Percentiles rank a stretch among this genome's conserved stretches.
Conservation (phyloP, 2,888 invertebrate species). For the Melieria omissa region DNA sequence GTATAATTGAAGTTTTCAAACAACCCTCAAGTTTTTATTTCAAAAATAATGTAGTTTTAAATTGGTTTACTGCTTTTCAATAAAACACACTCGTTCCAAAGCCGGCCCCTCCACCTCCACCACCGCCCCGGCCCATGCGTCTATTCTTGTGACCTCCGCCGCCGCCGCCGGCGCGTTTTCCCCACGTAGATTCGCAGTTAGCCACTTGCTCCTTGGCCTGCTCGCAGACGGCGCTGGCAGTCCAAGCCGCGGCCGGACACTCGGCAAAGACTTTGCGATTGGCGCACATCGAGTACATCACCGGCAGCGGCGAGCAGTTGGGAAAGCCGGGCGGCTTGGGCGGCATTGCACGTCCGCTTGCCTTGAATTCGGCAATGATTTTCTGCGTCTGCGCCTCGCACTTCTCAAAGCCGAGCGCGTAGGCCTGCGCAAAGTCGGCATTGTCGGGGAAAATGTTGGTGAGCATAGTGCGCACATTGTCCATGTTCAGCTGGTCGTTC, state of each 20-base stretch:
- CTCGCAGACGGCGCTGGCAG: conserved; percentile 39
- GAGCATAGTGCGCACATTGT: conserved; percentile 40
- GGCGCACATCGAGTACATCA: conserved; percentile 41
- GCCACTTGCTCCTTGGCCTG: conserved; percentile 1
- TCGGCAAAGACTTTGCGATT: conserved; percentile 40
- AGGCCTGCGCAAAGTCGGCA: conserved; percentile 41
- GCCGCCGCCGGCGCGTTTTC: too few species aligned
- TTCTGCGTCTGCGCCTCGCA: conserved; percentile 35
- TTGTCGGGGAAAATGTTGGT: conserved; percentile 37
- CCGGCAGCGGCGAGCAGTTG: conserved; percentile 41
- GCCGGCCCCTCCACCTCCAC: too few species aligned
- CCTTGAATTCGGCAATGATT: conserved; percentile 18
- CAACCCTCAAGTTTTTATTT: too few species aligned
- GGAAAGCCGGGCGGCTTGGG: background rate
- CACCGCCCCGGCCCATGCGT: too few species aligned
- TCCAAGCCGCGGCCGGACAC: conserved; percentile 48
- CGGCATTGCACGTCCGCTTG: background rate
- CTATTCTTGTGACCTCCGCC: too few species aligned
- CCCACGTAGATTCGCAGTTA: too few species aligned
- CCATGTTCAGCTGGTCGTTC: conserved; percentile 34
- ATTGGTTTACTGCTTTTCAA: too few species aligned
- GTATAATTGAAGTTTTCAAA: too few species aligned
- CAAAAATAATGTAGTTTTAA: too few species aligned
- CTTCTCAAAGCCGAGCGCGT: conserved; percentile 39
- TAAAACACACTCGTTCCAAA: too few species aligned